A percentile compares a stretch with the other conserved stretches of the same genome.
Conservation (phyloP, 2,797 vertebrate genomes). For the Crocidura indochinensis region DNA sequence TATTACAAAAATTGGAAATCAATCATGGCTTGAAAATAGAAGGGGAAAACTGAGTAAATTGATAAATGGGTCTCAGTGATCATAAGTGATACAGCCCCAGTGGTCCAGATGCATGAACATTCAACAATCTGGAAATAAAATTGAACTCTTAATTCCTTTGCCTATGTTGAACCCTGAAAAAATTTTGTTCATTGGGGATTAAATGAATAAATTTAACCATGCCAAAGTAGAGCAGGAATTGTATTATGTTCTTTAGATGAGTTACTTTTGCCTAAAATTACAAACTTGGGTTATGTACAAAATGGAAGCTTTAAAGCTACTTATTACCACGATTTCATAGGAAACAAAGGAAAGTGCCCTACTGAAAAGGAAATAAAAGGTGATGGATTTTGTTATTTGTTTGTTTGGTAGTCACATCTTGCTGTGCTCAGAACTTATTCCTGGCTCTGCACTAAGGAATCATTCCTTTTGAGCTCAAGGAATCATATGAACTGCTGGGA, state of each 20-base stretch:
- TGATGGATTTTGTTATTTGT: not conserved
- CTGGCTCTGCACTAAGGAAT: no score
- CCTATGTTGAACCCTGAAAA: not conserved
- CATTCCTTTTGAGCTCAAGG: no score
- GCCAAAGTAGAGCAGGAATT: conserved; percentile 23
- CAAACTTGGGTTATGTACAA: not conserved
- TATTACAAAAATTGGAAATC: conserved; percentile 34
- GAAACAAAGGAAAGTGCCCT: not conserved
- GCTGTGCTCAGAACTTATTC: no score
- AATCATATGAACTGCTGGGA: no score
- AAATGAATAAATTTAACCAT: no score
- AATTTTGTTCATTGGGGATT: not conserved
- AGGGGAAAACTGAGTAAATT: not conserved
- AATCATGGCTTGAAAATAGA: not conserved
- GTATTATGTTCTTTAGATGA: conserved; percentile 6
- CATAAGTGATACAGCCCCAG: not conserved
- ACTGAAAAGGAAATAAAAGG: conserved; percentile 30
- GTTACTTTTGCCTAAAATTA: conserved; percentile 17
- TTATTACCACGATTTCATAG: not conserved
- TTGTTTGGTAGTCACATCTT: no score
- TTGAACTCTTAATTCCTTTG: not conserved
- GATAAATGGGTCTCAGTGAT: not conserved
- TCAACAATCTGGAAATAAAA: not conserved
- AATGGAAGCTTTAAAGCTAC: conserved; percentile 10
- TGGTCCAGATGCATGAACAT: not conserved